Conservation (phyloP, 2,888 invertebrate genomes). For the Pyrrhosoma nymphula region DNA sequence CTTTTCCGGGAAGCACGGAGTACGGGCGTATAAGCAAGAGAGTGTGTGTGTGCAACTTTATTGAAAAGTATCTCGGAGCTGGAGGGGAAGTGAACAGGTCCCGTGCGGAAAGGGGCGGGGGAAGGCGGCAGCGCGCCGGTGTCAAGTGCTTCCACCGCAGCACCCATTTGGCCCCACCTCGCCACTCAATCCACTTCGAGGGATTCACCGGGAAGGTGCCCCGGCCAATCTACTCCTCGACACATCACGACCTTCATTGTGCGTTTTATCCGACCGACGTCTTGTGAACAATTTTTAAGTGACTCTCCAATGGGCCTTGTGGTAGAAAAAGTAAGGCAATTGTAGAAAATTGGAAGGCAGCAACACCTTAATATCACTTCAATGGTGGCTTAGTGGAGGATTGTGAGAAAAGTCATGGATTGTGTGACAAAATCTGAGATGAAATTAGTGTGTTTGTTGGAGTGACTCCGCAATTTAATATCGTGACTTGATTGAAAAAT, state of each 20-base stretch:
- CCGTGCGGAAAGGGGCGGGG: background rate
- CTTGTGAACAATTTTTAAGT: no score
- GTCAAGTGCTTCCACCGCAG: conserved; percentile 35
- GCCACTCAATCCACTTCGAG: background rate
- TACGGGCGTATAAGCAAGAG: background rate
- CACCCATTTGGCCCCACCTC: background rate
- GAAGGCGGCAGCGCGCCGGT: background rate
- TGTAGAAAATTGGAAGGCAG: no score
- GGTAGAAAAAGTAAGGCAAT: no score
- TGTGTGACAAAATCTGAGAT: no score
- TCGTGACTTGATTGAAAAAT: no score
- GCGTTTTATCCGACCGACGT: background rate
- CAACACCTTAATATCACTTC: no score
- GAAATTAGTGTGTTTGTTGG: no score
- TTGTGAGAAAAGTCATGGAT: no score
- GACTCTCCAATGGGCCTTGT: no score
- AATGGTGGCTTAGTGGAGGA: no score
- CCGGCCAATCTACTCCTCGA: background rate
- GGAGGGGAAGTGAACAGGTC: background rate
- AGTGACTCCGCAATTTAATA: no score
- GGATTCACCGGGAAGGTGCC: background rate
- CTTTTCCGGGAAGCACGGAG: conserved; percentile 58
- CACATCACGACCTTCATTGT: background rate
- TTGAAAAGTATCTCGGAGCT: background rate
- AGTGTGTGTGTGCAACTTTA: background rate